Conservation (phyloP, 2,888 invertebrate genomes). For the Imbricaverruca yamaguchii region DNA sequence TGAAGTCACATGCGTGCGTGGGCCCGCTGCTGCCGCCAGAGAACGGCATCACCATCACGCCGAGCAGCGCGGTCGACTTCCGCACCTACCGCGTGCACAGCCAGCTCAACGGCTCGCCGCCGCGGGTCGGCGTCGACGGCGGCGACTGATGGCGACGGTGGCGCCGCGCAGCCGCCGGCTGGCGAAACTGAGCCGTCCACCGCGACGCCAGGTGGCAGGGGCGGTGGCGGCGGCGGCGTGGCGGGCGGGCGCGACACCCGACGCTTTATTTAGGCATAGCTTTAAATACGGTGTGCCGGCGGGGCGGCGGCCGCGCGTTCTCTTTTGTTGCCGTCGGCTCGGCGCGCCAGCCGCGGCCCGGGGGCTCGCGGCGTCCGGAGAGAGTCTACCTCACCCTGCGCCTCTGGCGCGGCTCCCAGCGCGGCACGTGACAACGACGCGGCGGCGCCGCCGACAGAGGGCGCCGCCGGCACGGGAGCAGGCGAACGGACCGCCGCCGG, state of each 20-base stretch:
- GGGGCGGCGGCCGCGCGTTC: neutral
- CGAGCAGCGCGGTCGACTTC: neutral
- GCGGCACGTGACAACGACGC: no score
- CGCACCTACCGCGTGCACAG: neutral
- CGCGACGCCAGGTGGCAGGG: neutral
- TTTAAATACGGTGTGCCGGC: neutral
- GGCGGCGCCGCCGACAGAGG: neutral
- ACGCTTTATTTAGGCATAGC: neutral
- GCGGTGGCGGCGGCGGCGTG: neutral
- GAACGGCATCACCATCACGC: slow-evolving; percentile 14
- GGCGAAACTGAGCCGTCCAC: neutral
- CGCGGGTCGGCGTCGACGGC: neutral
- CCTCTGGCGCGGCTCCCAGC: neutral
- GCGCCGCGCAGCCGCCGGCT: neutral
- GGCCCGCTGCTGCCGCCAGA: neutral
- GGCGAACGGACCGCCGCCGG: neutral
- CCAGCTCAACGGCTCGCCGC: slow-evolving; percentile 3
- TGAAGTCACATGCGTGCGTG: neutral
- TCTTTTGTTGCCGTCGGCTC: neutral
- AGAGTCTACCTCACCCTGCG: neutral
- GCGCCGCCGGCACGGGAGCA: neutral
- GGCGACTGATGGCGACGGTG: neutral
- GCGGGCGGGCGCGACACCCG: no score
- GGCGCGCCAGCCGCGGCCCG: neutral
- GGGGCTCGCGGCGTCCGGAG: neutral